These are phyloP conservation scores for Galerucella pusilla DNA, from an alignment of 2,888 invertebrate genomes.

Conservation along the genomic window DNA sequence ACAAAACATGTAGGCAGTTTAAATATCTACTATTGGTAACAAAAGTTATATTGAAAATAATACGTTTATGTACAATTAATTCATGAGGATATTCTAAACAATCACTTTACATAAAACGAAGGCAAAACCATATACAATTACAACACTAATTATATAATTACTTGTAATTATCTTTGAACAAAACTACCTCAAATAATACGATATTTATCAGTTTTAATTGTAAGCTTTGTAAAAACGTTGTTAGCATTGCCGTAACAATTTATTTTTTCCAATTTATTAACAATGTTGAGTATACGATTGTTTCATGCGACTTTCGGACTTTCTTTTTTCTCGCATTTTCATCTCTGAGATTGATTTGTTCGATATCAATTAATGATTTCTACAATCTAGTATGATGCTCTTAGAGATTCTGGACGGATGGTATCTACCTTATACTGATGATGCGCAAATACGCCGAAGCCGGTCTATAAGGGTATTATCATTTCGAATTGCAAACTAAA, in stretches of 20 bases:
- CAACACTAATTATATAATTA: constrained; percentile 40
- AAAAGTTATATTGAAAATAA: constrained; percentile 39
- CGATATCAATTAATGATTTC: no score
- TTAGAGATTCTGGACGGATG: no score
- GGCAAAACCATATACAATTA: constrained; percentile 31
- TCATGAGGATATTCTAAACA: constrained; percentile 42
- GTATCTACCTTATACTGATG: no score
- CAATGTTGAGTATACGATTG: no score
- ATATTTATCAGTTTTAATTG: constrained; percentile 16
- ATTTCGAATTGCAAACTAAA: no score
- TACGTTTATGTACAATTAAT: constrained; percentile 45
- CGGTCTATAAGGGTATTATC: no score
- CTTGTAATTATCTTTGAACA: constrained; percentile 36
- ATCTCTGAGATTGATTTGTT: no score
- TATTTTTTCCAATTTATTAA: not conserved
- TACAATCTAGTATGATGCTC: no score
- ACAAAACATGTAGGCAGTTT: no score
- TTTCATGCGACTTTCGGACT: no score
- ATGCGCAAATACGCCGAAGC: no score
- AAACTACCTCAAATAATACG: constrained; percentile 35
- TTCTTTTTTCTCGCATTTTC: no score
- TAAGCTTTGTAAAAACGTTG: not conserved
- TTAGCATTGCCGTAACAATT: not conserved
- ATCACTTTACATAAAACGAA: constrained; percentile 34
- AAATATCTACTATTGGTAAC: constrained; percentile 10